A percentile compares a stretch with the other conserved stretches of the same genome.
Conservation (phyloP, 2,888 invertebrate species). For the Dusona sp. region DNA sequence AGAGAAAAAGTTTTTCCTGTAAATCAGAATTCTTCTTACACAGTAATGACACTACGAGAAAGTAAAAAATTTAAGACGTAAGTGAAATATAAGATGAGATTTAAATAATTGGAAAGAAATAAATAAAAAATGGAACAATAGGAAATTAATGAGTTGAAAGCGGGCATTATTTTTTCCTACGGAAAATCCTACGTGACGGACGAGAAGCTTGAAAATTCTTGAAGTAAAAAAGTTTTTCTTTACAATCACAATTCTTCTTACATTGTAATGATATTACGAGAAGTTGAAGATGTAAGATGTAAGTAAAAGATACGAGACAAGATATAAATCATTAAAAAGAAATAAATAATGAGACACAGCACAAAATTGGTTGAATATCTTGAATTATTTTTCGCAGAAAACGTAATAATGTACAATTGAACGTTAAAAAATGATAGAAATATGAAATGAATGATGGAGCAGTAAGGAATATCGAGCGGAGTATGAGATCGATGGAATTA, state of each 20-base stretch:
- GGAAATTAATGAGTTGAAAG: too few relatives aligned
- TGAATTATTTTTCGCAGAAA: not conserved
- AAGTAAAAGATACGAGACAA: not conserved
- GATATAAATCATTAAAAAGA: not conserved
- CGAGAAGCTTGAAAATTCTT: not conserved
- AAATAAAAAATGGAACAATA: not conserved
- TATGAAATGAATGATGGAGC: not conserved
- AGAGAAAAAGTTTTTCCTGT: not conserved
- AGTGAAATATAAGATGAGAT: too few relatives aligned
- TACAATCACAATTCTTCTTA: not conserved
- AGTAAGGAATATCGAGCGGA: conserved; percentile 23
- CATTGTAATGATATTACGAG: not conserved
- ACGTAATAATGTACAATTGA: conserved; percentile 3
- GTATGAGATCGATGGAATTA: conserved; percentile 57
- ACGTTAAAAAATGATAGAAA: conserved; percentile 22
- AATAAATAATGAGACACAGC: not conserved
- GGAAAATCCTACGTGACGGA: too few relatives aligned
- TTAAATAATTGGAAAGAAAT: not conserved
- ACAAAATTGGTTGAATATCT: not conserved
- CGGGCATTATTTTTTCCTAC: too few relatives aligned
- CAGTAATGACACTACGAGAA: too few relatives aligned
- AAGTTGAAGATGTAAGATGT: not conserved
- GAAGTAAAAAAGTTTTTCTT: not conserved
- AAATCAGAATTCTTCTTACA: too few relatives aligned
- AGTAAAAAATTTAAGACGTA: too few relatives aligned